phyloP scores from a whole-genome alignment of 2,888 invertebrate genomes.

The Hirudinaria manillensis region DNA sequence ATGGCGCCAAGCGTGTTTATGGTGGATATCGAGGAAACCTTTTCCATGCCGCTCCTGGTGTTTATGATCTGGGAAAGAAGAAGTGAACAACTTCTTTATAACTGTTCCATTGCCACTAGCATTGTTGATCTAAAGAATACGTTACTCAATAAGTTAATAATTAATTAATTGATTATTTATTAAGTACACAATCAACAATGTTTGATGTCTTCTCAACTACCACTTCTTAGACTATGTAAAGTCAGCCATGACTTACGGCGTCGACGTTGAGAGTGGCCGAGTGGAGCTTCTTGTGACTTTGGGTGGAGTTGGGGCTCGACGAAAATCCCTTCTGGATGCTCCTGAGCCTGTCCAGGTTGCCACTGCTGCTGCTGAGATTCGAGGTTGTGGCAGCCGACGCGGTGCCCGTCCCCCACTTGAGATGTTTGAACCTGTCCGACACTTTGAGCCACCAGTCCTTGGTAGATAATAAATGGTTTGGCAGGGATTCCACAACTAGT shows the following conservation, averaged over 20 bases:
- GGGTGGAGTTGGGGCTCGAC: not conserved
- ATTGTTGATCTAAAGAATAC: too few species aligned
- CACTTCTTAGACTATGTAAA: too few species aligned
- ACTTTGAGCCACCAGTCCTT: constrained; percentile 52
- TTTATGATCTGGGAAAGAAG: too few species aligned
- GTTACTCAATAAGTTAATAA: too few species aligned
- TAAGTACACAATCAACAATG: too few species aligned
- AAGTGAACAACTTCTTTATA: too few species aligned
- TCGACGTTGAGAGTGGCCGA: too few species aligned
- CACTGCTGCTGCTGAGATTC: constrained; percentile 18
- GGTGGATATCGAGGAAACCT: constrained; percentile 1
- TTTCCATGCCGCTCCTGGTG: not conserved
- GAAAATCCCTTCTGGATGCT: not conserved
- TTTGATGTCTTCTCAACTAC: too few species aligned
- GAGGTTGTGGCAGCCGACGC: not conserved
- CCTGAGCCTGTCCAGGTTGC: not conserved
- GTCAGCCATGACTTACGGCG: too few species aligned
- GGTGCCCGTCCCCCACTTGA: constrained; percentile 44
- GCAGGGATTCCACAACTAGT: too few species aligned
- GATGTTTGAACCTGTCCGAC: constrained; percentile 50
- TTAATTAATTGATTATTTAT: too few species aligned
- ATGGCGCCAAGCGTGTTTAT: constrained; percentile 8
- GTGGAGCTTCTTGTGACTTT: not conserved
- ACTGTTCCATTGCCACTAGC: too few species aligned
- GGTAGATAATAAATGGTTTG: constrained; percentile 15